These are phyloP conservation scores for Metallyticus violacea DNA, from an alignment of 2,888 invertebrate genomes.

Conservation along the genomic window DNA sequence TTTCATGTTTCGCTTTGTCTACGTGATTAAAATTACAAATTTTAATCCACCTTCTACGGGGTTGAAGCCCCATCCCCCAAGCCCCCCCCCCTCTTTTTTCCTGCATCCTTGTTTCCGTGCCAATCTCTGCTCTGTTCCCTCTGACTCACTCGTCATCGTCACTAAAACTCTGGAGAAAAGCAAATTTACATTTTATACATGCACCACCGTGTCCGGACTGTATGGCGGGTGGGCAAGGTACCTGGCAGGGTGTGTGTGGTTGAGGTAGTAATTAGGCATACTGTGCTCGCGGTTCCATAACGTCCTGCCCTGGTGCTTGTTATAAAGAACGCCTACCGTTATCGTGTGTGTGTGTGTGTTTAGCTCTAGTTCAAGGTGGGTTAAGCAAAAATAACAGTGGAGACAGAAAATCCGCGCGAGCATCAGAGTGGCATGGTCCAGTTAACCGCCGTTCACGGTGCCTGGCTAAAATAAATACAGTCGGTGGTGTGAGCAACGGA, in stretches of 20 bases:
- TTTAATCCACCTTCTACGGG: slow-evolving; percentile 23
- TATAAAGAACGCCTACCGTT: not conserved
- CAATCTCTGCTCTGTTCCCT: slow-evolving; percentile 1
- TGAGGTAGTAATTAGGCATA: not conserved
- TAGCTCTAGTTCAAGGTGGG: not conserved
- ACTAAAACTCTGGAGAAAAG: not conserved
- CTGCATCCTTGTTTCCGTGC: not conserved
- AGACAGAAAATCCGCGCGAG: not conserved
- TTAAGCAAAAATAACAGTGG: not conserved
- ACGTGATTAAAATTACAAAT: slow-evolving; percentile 31
- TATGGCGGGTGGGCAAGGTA: not conserved
- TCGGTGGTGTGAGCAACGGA: too few relatives aligned
- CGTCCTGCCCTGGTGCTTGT: not conserved
- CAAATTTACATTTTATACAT: not conserved
- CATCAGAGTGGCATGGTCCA: too few relatives aligned
- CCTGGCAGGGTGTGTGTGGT: too few relatives aligned
- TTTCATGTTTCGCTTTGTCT: slow-evolving; percentile 23
- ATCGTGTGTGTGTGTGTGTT: not conserved
- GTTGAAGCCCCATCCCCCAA: not conserved
- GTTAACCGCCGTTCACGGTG: not conserved
- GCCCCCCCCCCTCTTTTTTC: not conserved
- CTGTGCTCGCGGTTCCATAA: not conserved
- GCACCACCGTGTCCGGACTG: not conserved
- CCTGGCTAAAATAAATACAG: not conserved
- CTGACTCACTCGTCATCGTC: not conserved